Percentiles rank a stretch among this genome's conserved stretches.
phyloP scores from a whole-genome alignment of 1,140 invertebrate genomes.

The Drosophila prosaltans region DNA sequence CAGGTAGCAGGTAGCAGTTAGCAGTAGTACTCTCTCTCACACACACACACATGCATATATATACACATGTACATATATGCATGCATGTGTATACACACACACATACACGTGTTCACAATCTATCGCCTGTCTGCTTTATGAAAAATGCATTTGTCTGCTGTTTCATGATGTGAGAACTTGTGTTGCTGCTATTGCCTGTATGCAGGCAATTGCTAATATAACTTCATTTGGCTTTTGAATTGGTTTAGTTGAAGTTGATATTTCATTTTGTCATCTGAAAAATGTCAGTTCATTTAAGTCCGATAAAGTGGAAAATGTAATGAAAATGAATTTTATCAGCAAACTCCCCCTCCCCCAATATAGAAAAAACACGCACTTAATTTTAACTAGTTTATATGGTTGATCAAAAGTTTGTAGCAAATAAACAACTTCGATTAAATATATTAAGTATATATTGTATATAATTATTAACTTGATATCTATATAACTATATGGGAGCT shows the following conservation, averaged over 20 bases:
- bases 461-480: too few species aligned
- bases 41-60: not conserved
- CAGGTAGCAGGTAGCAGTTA: constrained; percentile 40
- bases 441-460: too few species aligned
- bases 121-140: constrained; percentile 70
- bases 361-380: too few species aligned
- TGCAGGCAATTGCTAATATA: constrained; percentile 34
- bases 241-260: constrained; percentile 39
- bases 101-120: constrained; percentile 22
- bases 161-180: constrained; percentile 49
- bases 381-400: too few species aligned
- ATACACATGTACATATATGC: too few species aligned
- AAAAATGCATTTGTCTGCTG: constrained; percentile 76
- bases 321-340: constrained; percentile 26
- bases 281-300: constrained; percentile 44
- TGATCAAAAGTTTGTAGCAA: too few species aligned
- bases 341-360: not conserved
- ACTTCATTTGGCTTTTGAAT: constrained; percentile 66
- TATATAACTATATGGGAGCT: too few species aligned
- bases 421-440: too few species aligned
- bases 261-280: constrained; percentile 26
- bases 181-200: constrained; percentile 35
- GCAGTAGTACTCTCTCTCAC: not conserved
- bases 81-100: not conserved
- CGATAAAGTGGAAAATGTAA: constrained; percentile 16